A percentile compares a stretch with the other conserved stretches of the same genome.
Evolutionary conservation across 2,113 vertebrate species (phyloP).

Genomic region (Dicaeum eximium): DNA sequence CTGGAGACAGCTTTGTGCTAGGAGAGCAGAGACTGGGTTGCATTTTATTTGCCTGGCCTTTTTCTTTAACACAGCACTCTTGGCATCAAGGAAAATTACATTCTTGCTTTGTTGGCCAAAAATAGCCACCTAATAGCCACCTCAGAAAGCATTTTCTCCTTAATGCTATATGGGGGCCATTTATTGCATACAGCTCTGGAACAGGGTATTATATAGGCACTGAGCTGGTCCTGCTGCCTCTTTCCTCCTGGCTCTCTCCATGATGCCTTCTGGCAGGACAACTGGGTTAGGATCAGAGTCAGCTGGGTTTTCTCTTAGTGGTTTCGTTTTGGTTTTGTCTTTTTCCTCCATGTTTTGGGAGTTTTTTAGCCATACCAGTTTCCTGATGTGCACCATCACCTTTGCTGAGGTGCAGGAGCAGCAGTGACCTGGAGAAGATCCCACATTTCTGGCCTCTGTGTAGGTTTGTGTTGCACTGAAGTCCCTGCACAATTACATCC

Average conservation of each 20-base stretch:
- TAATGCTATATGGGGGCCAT: rapidly evolving
- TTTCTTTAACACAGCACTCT: neutral
- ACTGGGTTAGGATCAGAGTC: neutral
- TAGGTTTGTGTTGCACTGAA: neutral
- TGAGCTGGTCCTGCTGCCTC: neutral
- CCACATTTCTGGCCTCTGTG: neutral
- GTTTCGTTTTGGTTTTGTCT: neutral
- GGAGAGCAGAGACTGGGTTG: neutral
- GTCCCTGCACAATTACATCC: neutral
- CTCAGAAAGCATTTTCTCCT: neutral
- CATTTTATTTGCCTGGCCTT: neutral
- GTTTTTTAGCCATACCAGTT: rapidly evolving
- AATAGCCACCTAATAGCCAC: neutral
- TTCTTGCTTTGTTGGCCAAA: neutral
- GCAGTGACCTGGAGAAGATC: neutral
- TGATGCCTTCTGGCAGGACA: neutral
- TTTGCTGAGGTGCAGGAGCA: neutral
- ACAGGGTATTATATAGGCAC: rapidly evolving
- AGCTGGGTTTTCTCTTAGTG: neutral
- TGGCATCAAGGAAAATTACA: neutral
- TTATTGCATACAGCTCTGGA: rapidly evolving
- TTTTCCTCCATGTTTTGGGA: neutral
- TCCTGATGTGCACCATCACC: neutral
- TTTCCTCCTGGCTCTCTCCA: neutral
- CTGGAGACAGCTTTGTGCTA: neutral